These are phyloP conservation scores for Psilanteris sp. DNA, from an alignment of 1,140 invertebrate species.

Conservation along the genomic window DNA sequence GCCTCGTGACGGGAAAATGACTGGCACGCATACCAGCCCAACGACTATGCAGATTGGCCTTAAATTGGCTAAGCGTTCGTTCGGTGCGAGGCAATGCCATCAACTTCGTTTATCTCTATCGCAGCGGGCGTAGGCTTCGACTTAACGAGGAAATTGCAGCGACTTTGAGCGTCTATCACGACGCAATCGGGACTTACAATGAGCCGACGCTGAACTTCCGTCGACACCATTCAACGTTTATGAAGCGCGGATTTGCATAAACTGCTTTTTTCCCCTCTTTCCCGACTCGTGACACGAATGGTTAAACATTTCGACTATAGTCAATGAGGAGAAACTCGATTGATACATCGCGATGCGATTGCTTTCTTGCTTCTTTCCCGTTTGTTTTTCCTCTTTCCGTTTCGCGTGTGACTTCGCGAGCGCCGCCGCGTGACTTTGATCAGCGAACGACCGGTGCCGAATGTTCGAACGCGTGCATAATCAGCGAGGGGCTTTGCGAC, in stretches of 20 bases:
- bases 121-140: slow-evolving; percentile 52
- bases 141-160: slow-evolving; percentile 64
- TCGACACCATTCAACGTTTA: slow-evolving; percentile 56
- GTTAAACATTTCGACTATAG: slow-evolving; percentile 32
- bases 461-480: too few relatives aligned
- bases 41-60: slow-evolving; percentile 60
- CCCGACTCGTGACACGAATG: slow-evolving; percentile 33
- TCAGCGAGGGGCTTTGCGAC: too few relatives aligned
- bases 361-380: too few relatives aligned
- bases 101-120: slow-evolving; percentile 63
- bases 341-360: too few relatives aligned
- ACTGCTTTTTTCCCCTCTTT: slow-evolving; percentile 28
- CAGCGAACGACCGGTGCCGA: too few relatives aligned
- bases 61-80: slow-evolving; percentile 62
- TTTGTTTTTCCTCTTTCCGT: too few relatives aligned
- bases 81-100: slow-evolving; percentile 51
- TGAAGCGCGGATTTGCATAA: slow-evolving; percentile 47
- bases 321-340: too few relatives aligned
- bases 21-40: slow-evolving; percentile 23
- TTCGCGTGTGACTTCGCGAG: too few relatives aligned
- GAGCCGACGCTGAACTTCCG: slow-evolving; percentile 60
- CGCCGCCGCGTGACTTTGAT: too few relatives aligned
- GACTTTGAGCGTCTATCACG: slow-evolving; percentile 58
- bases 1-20: slow-evolving; percentile 44
- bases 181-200: slow-evolving; percentile 64